Evolutionary conservation across 1,140 invertebrate species (phyloP), one percentile per base, ranked within the genome.

Genomic region (Steinernema khuongi): DNA sequence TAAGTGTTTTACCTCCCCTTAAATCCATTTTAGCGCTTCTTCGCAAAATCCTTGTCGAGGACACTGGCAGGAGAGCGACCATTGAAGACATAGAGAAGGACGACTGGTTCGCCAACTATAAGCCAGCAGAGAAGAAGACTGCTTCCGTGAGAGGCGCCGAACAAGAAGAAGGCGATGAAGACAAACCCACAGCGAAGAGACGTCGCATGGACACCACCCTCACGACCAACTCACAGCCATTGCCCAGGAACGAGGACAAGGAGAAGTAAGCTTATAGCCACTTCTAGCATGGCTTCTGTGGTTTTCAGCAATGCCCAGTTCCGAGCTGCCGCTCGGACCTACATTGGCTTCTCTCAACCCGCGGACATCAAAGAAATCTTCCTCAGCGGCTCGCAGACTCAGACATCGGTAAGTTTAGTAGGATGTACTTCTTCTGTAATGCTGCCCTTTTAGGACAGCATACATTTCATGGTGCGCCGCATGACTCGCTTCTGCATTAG

Each of bases 401-500:
- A 68, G 41, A 44, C 28, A 4, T 67, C 26, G 17, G 1, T 29
- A 31, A 33, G 26, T 41, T 41, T 41, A 41, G 7, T 11, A 11
- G 36, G 7, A 11, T 41, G 7, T n/a, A 41, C 36, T 11, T n/a
- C 36, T 41, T 7, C 7, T 41, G 4, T 7, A n/a, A 7, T 7
- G 14, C 4, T 22, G 1, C 1, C 31, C 32, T 79, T 77, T 4
- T 68, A 77, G 70, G 43, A 77, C 74, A 41, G 31, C 7, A 22
- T 77, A 17, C 77, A 77, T 30, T 28, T 19, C 11, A 22, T 77
- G 18, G 76, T 77, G 18, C 76, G 76, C 11, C 76, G 76, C 18
- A 77, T 77, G 77, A 77, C 76, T 2, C 14, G 76, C 1, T 77
- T 77, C 76, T 79, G 77, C 36, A 77, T 79, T 19, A 36, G 33